A percentile compares a stretch with the other conserved stretches of the same genome.
phyloP scores from a whole-genome alignment of 1,140 invertebrate genomes.

The Chrysopa pallens region DNA sequence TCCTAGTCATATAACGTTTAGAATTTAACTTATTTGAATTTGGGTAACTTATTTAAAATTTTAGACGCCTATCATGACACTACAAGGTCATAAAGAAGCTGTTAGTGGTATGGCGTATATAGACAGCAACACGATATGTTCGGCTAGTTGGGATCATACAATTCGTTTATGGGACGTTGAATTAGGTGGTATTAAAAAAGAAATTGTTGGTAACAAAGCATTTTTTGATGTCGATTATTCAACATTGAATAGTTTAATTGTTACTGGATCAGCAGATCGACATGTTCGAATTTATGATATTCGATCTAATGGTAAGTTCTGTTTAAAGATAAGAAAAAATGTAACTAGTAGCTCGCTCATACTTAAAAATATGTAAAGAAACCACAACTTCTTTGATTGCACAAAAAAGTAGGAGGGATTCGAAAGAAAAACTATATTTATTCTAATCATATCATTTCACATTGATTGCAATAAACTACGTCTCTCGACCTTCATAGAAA shows the following conservation, averaged over 20 bases:
- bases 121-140: slow-evolving; percentile 52
- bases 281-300: slow-evolving; percentile 85
- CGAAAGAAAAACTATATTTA: too few species aligned
- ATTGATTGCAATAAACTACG: too few species aligned
- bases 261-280: slow-evolving; percentile 79
- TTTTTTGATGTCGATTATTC: slow-evolving; percentile 81
- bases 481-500: too few species aligned
- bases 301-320: slow-evolving; percentile 54
- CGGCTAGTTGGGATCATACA: slow-evolving; percentile 89
- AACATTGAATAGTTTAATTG: slow-evolving; percentile 44
- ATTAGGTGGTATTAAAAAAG: slow-evolving; percentile 59
- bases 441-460: too few species aligned
- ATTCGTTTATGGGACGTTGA: slow-evolving; percentile 78
- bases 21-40: neutral
- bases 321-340: too few species aligned
- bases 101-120: slow-evolving; percentile 75
- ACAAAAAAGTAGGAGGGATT: too few species aligned
- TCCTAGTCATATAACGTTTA: neutral
- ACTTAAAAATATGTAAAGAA: too few species aligned
- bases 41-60: slow-evolving; percentile 10
- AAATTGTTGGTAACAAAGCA: slow-evolving; percentile 76
- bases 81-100: slow-evolving; percentile 84
- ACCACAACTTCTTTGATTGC: too few species aligned
- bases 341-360: too few species aligned
- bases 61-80: slow-evolving; percentile 67